Base-by-base conservation (phyloP, 2,113 vertebrate species). In the Callipepla squamata region DNA sequence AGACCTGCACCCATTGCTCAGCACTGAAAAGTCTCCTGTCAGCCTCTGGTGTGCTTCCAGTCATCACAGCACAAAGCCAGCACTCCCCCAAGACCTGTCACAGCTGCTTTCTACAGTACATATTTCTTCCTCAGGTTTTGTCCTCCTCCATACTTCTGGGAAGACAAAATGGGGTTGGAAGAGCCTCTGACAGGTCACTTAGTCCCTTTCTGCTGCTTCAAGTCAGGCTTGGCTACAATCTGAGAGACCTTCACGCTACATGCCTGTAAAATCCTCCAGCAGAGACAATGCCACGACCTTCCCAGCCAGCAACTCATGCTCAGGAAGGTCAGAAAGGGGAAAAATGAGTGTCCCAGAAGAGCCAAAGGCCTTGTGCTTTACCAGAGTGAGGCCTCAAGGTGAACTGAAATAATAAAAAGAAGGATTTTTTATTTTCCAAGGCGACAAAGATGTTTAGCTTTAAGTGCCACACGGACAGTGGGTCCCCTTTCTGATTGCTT, bases 71-170 rank as follows among this genome's bases (percentile, higher is more conserved):
- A 4, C 86, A 70, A 23, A 80, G 45, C 30, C 76, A 59, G 36
- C 1, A 1, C 87, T 79, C 48, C 72, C 63, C 62, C 50, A 26
- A 32, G 6, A n/a, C 57, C 85, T 65, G 58, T 62, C 34, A 36
- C 80, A 81, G 57, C 73, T 42, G 26, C 72, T 80, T 74, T 55
- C 55, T 63, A 17, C 51, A 72, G 77, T 42, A 68, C 68, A 93
- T 93, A 86, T 72, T 55, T 79, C 83, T 87, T 92, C 65, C 69
- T 65, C 44, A 25, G 53, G 69, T 57, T 90, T 81, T 92, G 86
- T 81, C 48, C 74, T 89, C 73, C 70, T 68, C 92, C 51, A 13
- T 86, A n/a, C 44, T 86, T 68, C 47, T 38, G 44, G 0, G 42
- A 70, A 84, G 88, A 96, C 57, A 92, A 70, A 88, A 63, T 0